phyloP scores from a whole-genome alignment of 2,888 invertebrate genomes.

The Eugnorisma glareosa region DNA sequence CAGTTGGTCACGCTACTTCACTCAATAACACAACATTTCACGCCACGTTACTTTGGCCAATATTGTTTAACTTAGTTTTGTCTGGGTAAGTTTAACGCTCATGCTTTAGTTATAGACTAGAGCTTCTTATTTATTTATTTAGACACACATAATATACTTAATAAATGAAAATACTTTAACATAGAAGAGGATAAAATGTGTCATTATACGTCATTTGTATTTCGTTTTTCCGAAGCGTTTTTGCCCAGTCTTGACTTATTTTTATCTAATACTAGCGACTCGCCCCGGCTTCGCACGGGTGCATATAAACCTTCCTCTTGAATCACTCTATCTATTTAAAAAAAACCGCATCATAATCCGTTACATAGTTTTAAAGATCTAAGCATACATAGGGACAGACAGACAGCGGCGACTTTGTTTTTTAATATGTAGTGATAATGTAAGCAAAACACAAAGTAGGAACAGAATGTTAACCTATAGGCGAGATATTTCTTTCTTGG shows the following conservation, averaged over 20 bases:
- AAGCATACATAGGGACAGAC: no score
- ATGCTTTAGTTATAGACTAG: background rate
- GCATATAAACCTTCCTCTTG: no score
- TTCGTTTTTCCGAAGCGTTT: background rate
- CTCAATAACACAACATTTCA: conserved; percentile 61
- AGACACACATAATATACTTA: background rate
- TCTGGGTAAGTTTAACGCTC: background rate
- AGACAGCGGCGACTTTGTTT: no score
- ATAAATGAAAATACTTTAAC: background rate
- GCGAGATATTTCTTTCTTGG: background rate
- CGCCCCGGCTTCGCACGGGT: no score
- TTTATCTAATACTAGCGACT: background rate
- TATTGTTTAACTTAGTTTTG: conserved; percentile 18
- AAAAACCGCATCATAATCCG: no score
- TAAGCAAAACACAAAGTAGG: background rate
- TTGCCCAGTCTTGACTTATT: background rate
- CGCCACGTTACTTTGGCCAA: conserved; percentile 30
- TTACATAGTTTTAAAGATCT: no score
- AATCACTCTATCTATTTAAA: no score
- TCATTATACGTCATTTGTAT: background rate
- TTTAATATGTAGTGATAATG: no score
- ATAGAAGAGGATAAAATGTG: background rate
- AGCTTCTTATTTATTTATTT: background rate
- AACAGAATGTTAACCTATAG: background rate
- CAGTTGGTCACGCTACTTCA: conserved; percentile 50